Percentiles rank a stretch among this genome's conserved stretches.
Evolutionary conservation across 2,888 invertebrate genomes (phyloP).

Genomic region (Fragum sueziense): DNA sequence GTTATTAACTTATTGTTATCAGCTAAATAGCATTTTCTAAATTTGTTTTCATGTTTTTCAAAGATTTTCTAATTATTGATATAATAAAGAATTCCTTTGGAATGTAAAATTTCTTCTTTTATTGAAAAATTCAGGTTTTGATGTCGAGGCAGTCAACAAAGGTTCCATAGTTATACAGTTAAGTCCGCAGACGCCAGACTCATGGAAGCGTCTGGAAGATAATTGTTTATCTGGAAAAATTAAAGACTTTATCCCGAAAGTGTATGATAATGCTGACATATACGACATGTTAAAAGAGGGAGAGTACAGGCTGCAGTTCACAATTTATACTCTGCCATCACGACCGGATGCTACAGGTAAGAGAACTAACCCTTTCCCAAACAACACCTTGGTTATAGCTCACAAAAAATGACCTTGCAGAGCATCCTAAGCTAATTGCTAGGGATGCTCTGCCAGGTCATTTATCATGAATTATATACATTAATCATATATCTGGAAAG

Average conservation of each 20-base stretch:
- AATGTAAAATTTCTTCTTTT: too few relatives aligned
- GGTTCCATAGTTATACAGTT: slow-evolving; percentile 59
- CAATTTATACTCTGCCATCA: slow-evolving; percentile 52
- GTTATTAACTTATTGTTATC: too few relatives aligned
- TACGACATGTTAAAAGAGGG: slow-evolving; percentile 49
- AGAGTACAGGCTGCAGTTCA: slow-evolving; percentile 55
- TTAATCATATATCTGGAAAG: slow-evolving; percentile 48
- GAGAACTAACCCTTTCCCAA: background rate
- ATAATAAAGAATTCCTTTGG: too few relatives aligned
- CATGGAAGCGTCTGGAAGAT: slow-evolving; percentile 51
- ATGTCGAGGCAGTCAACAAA: slow-evolving; percentile 54
- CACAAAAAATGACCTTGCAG: too few relatives aligned
- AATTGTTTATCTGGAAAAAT: slow-evolving; percentile 55
- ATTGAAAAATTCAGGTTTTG: slow-evolving; percentile 53
- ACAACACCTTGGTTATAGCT: too few relatives aligned
- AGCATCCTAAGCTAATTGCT: too few relatives aligned
- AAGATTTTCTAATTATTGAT: too few relatives aligned
- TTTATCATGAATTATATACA: too few relatives aligned
- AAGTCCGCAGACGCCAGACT: slow-evolving; percentile 43
- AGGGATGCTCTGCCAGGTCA: too few relatives aligned
- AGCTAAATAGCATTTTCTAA: too few relatives aligned
- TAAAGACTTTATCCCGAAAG: slow-evolving; percentile 59
- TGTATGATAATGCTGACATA: slow-evolving; percentile 50
- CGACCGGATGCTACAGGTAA: slow-evolving; percentile 24
- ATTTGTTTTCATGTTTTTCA: too few relatives aligned